phyloP scores from a whole-genome alignment of 2,113 vertebrate genomes.

The Ibidorhyncha struthersii region DNA sequence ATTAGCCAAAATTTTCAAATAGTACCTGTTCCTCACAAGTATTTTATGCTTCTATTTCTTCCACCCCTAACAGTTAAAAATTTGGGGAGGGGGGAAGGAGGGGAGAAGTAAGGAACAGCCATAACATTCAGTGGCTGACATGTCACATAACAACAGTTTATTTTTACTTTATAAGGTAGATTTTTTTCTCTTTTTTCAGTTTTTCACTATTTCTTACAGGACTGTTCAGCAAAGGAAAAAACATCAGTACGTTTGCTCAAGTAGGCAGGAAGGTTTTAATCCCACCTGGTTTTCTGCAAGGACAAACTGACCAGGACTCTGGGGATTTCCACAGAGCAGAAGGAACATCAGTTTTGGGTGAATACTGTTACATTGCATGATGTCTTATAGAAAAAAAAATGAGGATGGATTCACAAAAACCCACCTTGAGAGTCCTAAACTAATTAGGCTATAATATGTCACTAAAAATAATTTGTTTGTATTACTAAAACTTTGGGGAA shows the following conservation, averaged over 20 bases:
- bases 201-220: neutral
- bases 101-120: neutral
- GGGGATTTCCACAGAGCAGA: neutral
- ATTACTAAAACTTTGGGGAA: neutral
- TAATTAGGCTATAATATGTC: neutral
- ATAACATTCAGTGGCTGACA: neutral
- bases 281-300: neutral
- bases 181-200: neutral
- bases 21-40: neutral
- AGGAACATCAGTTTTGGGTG: neutral
- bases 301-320: neutral
- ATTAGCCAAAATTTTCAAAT: neutral
- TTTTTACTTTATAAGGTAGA: neutral
- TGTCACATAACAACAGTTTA: neutral
- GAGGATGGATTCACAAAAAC: neutral
- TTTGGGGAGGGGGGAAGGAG: too few relatives aligned
- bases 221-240: neutral
- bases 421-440: neutral
- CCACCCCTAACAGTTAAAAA: neutral
- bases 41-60: neutral
- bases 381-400: neutral
- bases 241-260: neutral
- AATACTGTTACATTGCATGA: neutral
- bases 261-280: neutral
- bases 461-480: conserved; percentile 61